These are phyloP conservation scores for Copidosoma aretas DNA, from an alignment of 2,888 invertebrate species.

Conservation along the genomic window DNA sequence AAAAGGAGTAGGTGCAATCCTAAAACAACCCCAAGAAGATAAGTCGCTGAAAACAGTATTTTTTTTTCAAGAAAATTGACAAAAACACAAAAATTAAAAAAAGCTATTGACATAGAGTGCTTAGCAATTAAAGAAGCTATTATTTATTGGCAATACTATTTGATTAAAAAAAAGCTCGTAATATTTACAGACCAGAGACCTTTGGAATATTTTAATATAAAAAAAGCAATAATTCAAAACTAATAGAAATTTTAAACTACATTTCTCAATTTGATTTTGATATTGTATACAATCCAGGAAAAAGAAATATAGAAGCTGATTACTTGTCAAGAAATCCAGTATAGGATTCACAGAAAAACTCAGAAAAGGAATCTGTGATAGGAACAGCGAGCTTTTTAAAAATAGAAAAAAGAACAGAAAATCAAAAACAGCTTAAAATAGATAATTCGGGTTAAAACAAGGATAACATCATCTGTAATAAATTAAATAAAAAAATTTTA, in stretches of 20 bases:
- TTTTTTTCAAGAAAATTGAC: conserved; percentile 41
- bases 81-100: conserved; percentile 37
- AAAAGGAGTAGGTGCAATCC: conserved; percentile 34
- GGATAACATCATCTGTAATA: conserved; percentile 40
- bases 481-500: conserved; percentile 39
- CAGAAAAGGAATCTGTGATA: conserved; percentile 30
- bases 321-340: conserved; percentile 41
- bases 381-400: conserved; percentile 35
- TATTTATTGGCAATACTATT: conserved; percentile 42
- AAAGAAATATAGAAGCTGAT: conserved; percentile 40
- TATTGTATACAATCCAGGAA: conserved; percentile 43
- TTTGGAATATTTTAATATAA: conserved; percentile 43
- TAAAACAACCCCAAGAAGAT: conserved; percentile 42
- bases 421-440: conserved; percentile 35
- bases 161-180: conserved; percentile 40
- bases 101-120: conserved; percentile 44
- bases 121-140: conserved; percentile 44
- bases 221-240: conserved; percentile 40
- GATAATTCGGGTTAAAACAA: conserved; percentile 35
- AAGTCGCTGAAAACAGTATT: conserved; percentile 38
- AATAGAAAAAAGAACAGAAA: conserved; percentile 32
- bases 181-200: conserved; percentile 43
- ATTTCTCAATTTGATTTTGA: conserved; percentile 46
- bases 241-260: conserved; percentile 41
- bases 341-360: conserved; percentile 22